These are phyloP conservation scores for Acleris cristana DNA, from an alignment of 2,888 invertebrate species.

Conservation along the genomic window DNA sequence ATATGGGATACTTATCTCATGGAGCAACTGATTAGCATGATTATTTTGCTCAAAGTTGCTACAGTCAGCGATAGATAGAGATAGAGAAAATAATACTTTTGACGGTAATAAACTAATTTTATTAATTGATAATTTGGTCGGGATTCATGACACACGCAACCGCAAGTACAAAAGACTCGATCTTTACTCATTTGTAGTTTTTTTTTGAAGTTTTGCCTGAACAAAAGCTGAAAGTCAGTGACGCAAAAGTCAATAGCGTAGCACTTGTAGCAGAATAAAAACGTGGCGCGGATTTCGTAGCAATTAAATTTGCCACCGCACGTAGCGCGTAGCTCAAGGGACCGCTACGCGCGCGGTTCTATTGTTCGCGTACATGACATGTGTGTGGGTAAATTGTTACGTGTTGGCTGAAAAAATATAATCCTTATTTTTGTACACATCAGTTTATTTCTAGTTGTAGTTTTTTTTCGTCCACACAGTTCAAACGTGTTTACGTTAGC, in stretches of 20 bases:
- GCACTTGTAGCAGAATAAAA: conserved; percentile 18
- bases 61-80: too few relatives aligned
- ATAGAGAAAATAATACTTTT: too few relatives aligned
- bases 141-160: too few relatives aligned
- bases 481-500: too few relatives aligned
- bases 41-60: too few relatives aligned
- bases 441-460: background rate
- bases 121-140: too few relatives aligned
- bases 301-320: conserved; percentile 29
- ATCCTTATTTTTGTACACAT: background rate
- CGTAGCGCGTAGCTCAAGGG: conserved; percentile 29
- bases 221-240: conserved; percentile 12
- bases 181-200: background rate
- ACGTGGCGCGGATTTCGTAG: conserved; percentile 22
- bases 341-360: conserved; percentile 19
- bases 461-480: too few relatives aligned
- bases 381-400: conserved; percentile 6
- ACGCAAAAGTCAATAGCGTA: conserved; percentile 19
- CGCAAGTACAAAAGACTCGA: too few relatives aligned
- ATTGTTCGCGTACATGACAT: conserved; percentile 6
- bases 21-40: too few relatives aligned
- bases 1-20: too few relatives aligned
- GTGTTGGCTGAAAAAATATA: background rate
- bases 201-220: background rate
- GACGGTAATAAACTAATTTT: too few relatives aligned